Percentiles rank a stretch among this genome's conserved stretches.
Conservation (phyloP, 30 jellyfish, hydroid and myxozoan genomes). For the Turritopsis rubra region DNA sequence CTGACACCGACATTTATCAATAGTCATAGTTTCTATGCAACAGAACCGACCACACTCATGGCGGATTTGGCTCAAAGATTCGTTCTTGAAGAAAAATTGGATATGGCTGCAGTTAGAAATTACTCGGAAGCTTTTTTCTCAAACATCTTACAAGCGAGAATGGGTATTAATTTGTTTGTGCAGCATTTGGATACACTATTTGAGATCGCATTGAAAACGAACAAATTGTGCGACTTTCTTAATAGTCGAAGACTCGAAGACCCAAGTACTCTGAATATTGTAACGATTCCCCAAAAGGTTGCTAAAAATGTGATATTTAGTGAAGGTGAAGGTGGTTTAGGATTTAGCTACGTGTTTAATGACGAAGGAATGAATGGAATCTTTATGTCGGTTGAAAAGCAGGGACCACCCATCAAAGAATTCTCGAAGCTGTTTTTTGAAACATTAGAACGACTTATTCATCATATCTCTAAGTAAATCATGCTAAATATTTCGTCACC, state of each 20-base stretch:
- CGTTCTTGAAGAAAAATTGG: background rate
- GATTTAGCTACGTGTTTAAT: background rate
- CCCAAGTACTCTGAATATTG: background rate
- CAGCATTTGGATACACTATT: background rate
- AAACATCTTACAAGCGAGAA: background rate
- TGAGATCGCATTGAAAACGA: background rate
- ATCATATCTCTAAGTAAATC: background rate
- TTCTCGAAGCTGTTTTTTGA: background rate
- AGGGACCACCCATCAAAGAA: background rate
- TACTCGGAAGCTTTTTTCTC: background rate
- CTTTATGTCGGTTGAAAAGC: background rate
- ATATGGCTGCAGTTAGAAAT: background rate
- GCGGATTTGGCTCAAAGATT: background rate
- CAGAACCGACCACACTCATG: background rate
- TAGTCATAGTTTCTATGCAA: background rate
- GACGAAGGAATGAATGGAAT: background rate
- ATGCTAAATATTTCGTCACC: too few relatives aligned
- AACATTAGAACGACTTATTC: background rate
- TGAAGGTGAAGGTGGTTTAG: background rate
- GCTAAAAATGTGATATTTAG: background rate
- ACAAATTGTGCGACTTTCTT: background rate
- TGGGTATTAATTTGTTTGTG: background rate
- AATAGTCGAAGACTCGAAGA: background rate
- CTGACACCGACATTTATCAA: background rate
- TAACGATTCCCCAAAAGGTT: background rate